These are phyloP conservation scores for Nudaria mundana DNA, from an alignment of 2,888 invertebrate genomes.

Conservation along the genomic window DNA sequence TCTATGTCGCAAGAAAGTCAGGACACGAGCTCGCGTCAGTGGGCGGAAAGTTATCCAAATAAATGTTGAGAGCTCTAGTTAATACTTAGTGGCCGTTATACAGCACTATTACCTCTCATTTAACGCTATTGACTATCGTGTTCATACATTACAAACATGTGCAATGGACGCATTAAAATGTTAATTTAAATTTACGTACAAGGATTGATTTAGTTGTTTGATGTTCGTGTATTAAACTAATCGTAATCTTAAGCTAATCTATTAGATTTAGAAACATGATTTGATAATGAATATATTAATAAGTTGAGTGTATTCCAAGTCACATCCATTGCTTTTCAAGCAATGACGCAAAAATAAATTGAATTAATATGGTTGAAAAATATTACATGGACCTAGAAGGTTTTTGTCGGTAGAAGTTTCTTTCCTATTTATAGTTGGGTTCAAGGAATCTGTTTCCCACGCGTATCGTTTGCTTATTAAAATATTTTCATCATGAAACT, in stretches of 20 bases:
- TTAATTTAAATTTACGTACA: constrained; percentile 7
- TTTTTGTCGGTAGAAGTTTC: too few relatives aligned
- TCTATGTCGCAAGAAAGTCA: constrained; percentile 25
- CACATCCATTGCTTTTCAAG: too few relatives aligned
- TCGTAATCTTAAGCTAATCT: too few relatives aligned
- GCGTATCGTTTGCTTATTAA: background rate
- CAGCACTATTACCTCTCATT: constrained; percentile 39
- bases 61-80: constrained; percentile 40
- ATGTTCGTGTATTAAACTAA: background rate
- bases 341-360: too few relatives aligned
- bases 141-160: constrained; percentile 22
- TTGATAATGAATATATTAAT: too few relatives aligned
- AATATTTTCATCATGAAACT: constrained; percentile 1
- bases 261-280: too few relatives aligned
- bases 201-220: background rate
- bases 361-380: too few relatives aligned
- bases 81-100: constrained; percentile 41
- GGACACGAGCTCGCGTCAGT: constrained; percentile 22
- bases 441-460: too few relatives aligned
- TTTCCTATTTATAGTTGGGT: too few relatives aligned
- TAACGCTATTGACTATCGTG: constrained; percentile 34
- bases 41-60: constrained; percentile 39
- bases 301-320: too few relatives aligned
- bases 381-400: too few relatives aligned
- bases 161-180: constrained; percentile 12